Conservation (phyloP, 2,888 invertebrate genomes). For the Netelia melanura region DNA sequence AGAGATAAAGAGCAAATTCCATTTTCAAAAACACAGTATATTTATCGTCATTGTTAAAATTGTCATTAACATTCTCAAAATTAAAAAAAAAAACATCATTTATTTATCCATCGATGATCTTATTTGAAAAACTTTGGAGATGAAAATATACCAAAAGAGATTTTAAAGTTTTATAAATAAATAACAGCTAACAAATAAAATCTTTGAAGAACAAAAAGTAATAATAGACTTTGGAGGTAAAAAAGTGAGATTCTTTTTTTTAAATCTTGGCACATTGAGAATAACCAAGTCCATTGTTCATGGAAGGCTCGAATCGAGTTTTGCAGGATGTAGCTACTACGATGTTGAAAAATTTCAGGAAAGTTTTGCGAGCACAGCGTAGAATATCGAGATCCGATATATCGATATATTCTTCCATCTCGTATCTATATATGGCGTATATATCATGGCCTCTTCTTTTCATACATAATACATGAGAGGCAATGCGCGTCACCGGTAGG, state of each 20-base stretch:
- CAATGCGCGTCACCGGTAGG: neutral
- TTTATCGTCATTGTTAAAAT: neutral
- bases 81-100: neutral
- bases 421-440: neutral
- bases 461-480: constrained; percentile 74
- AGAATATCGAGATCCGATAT: constrained; percentile 29
- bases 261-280: neutral
- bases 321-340: neutral
- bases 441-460: constrained; percentile 57
- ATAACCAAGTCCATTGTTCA: neutral
- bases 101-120: neutral
- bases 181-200: neutral
- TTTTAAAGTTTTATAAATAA: neutral
- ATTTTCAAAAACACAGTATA: no score
- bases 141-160: no score
- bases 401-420: constrained; percentile 9
- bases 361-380: neutral
- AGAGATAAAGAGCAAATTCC: no score
- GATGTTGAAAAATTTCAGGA: constrained; percentile 1
- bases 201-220: neutral
- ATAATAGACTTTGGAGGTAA: neutral
- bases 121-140: no score
- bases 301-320: neutral
- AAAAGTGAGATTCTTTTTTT: neutral
- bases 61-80: neutral